Evolutionary conservation across 1,140 invertebrate species (phyloP).

Genomic region (Pantala flavescens): DNA sequence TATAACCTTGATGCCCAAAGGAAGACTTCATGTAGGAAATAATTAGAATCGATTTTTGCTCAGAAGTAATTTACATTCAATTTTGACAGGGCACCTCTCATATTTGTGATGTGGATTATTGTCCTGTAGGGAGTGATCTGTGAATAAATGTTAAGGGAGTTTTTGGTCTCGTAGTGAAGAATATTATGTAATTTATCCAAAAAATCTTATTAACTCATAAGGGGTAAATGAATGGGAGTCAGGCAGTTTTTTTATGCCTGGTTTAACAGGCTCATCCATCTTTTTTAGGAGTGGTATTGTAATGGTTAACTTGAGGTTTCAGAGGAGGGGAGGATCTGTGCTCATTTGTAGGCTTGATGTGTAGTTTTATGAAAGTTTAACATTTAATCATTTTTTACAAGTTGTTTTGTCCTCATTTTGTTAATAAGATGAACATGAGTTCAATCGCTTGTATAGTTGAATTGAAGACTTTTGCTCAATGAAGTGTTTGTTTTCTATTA

Average conservation of each 20-base stretch:
- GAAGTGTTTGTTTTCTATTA: slow-evolving; percentile 11
- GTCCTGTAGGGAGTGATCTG: neutral
- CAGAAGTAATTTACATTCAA: neutral
- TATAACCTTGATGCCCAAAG: neutral
- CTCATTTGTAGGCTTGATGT: neutral
- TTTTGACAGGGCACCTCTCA: neutral
- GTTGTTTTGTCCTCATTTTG: neutral
- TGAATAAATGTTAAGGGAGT: neutral
- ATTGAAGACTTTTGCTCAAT: neutral
- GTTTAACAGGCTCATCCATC: neutral
- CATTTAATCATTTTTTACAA: slow-evolving; percentile 1
- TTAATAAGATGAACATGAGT: neutral
- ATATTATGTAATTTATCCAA: neutral
- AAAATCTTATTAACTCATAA: neutral
- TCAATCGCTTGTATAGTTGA: neutral
- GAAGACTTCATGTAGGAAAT: neutral
- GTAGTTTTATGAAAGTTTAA: neutral
- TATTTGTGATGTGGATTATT: neutral
- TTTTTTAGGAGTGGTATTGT: too few relatives aligned
- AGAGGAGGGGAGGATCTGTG: slow-evolving; percentile 2
- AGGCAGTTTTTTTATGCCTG: neutral
- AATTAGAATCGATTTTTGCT: neutral
- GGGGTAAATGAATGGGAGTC: neutral
- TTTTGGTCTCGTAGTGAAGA: neutral
- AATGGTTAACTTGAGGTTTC: too few relatives aligned